phyloP scores from a whole-genome alignment of 2,797 vertebrate genomes.

The Betta splendens region DNA sequence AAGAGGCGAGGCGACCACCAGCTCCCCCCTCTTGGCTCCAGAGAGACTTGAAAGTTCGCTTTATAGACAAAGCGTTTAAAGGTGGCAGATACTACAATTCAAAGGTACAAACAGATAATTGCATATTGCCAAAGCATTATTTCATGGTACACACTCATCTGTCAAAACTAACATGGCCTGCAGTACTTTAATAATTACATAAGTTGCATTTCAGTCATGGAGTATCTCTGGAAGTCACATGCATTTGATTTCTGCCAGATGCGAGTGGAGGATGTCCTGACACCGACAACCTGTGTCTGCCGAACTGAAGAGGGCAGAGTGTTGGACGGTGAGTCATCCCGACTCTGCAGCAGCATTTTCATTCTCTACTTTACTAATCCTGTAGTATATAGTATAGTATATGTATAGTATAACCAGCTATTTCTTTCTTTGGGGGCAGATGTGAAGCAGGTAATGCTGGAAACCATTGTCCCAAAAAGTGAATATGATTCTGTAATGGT shows the following conservation, averaged over 20 bases:
- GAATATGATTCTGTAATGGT: constrained; percentile 79
- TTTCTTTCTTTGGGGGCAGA: constrained; percentile 65
- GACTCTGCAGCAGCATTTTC: not conserved
- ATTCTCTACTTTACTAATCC: no score
- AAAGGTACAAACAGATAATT: constrained; percentile 81
- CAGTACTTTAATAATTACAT: not conserved
- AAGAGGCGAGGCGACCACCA: constrained; percentile 68
- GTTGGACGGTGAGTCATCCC: constrained; percentile 83
- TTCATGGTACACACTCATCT: no score
- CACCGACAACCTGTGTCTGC: constrained; percentile 85
- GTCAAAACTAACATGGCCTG: no score
- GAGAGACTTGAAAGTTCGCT: constrained; percentile 89
- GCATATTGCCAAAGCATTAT: not conserved
- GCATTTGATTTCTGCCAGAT: constrained; percentile 74
- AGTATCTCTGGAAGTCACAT: not conserved
- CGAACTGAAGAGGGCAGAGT: constrained; percentile 87
- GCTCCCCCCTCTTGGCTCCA: constrained; percentile 85
- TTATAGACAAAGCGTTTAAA: constrained; percentile 88
- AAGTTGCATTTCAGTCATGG: not conserved
- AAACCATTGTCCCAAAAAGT: constrained; percentile 88
- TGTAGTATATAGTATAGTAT: no score
- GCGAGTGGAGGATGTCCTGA: constrained; percentile 89
- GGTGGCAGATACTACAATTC: constrained; percentile 91
- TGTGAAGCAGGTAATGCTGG: constrained; percentile 88
- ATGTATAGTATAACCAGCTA: not conserved